Evolutionary conservation across 2,797 vertebrate species (phyloP).

Genomic region (Anguilla megastoma): DNA sequence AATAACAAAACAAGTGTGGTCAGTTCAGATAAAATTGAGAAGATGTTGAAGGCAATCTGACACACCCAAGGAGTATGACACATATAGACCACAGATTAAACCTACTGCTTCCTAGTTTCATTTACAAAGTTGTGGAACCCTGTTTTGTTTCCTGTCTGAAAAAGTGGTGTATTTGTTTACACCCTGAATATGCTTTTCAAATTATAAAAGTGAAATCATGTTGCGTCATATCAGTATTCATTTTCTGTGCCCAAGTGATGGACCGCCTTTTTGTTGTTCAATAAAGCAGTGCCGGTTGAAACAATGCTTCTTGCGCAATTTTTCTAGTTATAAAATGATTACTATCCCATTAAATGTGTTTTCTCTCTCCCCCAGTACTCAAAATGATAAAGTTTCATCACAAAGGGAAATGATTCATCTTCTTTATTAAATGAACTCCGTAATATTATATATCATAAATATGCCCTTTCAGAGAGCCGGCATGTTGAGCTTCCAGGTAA

Average conservation of each 20-base stretch:
- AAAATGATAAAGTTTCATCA: constrained; percentile 63
- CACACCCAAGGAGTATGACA: neutral
- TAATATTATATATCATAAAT: constrained; percentile 56
- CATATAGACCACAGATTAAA: neutral
- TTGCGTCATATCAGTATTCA: constrained; percentile 66
- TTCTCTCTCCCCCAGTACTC: constrained; percentile 40
- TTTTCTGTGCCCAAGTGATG: constrained; percentile 68
- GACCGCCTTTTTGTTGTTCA: constrained; percentile 63
- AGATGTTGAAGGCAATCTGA: neutral
- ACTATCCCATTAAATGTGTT: constrained; percentile 60
- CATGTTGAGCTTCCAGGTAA: constrained; percentile 63
- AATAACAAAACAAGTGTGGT: neutral
- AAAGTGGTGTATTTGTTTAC: constrained; percentile 67
- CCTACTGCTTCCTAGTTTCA: neutral
- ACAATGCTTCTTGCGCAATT: constrained; percentile 49
- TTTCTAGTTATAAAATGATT: constrained; percentile 65
- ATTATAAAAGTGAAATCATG: constrained; percentile 54
- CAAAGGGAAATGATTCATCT: constrained; percentile 61
- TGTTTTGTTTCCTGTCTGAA: constrained; percentile 50
- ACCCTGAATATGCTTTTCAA: constrained; percentile 63
- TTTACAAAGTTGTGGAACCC: neutral
- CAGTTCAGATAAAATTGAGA: neutral
- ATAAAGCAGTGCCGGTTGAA: constrained; percentile 54
- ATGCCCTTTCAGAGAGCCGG: constrained; percentile 41
- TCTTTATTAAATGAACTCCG: constrained; percentile 63